Conservation (phyloP, 2,888 invertebrate species). For the Ariolimax columbianus region DNA sequence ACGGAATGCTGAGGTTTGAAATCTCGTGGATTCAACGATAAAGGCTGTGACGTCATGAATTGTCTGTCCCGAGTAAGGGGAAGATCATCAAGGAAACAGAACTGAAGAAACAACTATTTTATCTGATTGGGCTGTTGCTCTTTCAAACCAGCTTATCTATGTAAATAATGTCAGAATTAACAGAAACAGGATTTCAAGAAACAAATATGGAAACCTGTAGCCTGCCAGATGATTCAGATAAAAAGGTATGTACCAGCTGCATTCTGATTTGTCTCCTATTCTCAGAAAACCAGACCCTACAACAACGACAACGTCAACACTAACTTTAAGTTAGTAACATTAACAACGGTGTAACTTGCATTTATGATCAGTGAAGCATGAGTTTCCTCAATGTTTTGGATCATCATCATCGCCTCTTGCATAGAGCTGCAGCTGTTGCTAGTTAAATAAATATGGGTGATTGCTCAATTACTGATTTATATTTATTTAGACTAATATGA, state of each 20-base stretch:
- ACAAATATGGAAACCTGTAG: slow-evolving; percentile 76
- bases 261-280: too few species aligned
- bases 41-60: slow-evolving; percentile 58
- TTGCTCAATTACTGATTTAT: too few species aligned
- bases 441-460: too few species aligned
- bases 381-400: too few species aligned
- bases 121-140: slow-evolving; percentile 21
- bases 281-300: too few species aligned
- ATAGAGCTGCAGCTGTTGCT: too few species aligned
- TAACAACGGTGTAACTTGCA: too few species aligned
- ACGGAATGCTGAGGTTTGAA: background rate
- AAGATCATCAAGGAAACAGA: slow-evolving; percentile 53
- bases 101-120: slow-evolving; percentile 48
- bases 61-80: slow-evolving; percentile 56
- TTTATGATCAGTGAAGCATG: too few species aligned
- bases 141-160: slow-evolving; percentile 28
- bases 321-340: too few species aligned
- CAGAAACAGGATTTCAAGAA: slow-evolving; percentile 60
- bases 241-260: slow-evolving; percentile 64
- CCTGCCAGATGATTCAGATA: slow-evolving; percentile 72
- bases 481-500: too few species aligned
- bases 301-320: too few species aligned
- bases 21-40: slow-evolving; percentile 31
- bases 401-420: too few species aligned
- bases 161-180: slow-evolving; percentile 52